A percentile compares a stretch with the other conserved stretches of the same genome.
phyloP scores from a whole-genome alignment of 2,113 vertebrate genomes.

The Cynocephalus volans region DNA sequence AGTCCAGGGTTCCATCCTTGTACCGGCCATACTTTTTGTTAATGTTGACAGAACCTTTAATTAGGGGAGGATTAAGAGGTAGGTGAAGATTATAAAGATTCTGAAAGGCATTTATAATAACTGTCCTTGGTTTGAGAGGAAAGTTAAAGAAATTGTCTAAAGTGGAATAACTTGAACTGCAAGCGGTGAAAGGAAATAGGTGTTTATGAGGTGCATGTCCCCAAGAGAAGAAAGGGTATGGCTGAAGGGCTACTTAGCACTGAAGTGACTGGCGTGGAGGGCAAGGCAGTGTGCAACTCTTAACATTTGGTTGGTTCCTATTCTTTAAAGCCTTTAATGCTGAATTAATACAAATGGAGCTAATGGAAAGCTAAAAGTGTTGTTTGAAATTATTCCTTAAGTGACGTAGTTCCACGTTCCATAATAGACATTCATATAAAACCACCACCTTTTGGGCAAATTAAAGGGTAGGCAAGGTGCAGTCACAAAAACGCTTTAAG shows the following conservation, averaged over 20 bases:
- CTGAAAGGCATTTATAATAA: background rate
- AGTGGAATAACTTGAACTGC: background rate
- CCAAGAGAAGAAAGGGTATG: background rate
- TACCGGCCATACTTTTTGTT: background rate
- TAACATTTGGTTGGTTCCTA: background rate
- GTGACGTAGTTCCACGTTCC: slow-evolving; percentile 8
- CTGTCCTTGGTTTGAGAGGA: background rate
- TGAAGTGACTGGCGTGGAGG: background rate
- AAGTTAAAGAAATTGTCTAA: background rate
- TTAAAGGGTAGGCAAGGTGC: background rate
- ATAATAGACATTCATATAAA: background rate
- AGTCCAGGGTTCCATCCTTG: no score
- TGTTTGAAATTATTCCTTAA: slow-evolving; percentile 24
- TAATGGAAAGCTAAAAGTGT: background rate
- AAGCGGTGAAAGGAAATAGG: background rate
- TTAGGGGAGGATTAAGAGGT: background rate
- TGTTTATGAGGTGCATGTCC: background rate
- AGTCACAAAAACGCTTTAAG: background rate
- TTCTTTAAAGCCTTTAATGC: background rate
- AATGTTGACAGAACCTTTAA: background rate
- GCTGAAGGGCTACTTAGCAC: background rate
- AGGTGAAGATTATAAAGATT: background rate
- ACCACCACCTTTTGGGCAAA: background rate
- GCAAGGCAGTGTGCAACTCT: background rate
- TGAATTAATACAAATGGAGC: slow-evolving; percentile 1